Percentiles rank a stretch among this genome's conserved stretches.
These are phyloP conservation scores for Tetramorium simillimum DNA, from an alignment of 1,140 invertebrate species.

Conservation along the genomic window DNA sequence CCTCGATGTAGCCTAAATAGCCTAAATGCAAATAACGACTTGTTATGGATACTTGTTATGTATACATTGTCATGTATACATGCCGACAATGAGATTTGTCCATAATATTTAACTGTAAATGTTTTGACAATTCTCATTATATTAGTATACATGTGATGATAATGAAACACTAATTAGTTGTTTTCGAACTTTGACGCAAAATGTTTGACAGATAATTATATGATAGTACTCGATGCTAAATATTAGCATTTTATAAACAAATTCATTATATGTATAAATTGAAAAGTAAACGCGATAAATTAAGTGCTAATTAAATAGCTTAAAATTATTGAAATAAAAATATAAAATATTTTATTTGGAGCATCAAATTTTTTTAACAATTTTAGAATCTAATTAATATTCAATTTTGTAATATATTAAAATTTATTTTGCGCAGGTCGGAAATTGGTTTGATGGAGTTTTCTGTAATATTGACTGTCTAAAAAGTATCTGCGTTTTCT, in stretches of 20 bases:
- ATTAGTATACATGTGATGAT: neutral
- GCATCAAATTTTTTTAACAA: neutral
- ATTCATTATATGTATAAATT: neutral
- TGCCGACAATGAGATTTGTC: neutral
- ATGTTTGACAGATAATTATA: neutral
- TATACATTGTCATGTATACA: too few species aligned
- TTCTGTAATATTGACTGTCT: neutral
- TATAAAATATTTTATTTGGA: neutral
- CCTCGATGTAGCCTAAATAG: neutral
- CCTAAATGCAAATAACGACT: neutral
- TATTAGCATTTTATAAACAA: neutral
- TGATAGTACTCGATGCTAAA: neutral
- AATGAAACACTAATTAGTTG: neutral
- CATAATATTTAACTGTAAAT: neutral
- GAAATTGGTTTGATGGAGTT: neutral
- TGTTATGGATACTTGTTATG: neutral
- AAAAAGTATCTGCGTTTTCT: slow-evolving; percentile 1
- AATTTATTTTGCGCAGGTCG: neutral
- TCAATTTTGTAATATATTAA: neutral
- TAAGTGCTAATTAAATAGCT: neutral
- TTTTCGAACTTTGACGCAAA: neutral
- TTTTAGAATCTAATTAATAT: neutral
- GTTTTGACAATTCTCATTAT: neutral
- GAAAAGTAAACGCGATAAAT: neutral
- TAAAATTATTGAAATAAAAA: neutral